phyloP scores from a whole-genome alignment of 2,113 vertebrate genomes.

The Protobothrops flavoviridis region DNA sequence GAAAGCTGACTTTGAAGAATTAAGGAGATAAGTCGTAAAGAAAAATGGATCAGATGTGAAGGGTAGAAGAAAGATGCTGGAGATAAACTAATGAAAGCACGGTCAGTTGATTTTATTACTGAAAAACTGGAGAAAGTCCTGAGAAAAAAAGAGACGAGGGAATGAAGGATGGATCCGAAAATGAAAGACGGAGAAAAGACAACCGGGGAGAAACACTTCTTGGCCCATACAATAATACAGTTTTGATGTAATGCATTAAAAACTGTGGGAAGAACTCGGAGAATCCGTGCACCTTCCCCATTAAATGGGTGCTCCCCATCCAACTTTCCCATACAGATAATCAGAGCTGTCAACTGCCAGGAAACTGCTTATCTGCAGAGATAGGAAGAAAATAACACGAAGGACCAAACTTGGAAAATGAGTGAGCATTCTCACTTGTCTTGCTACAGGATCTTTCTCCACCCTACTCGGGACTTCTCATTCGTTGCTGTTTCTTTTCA shows the following conservation, averaged over 20 bases:
- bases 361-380: neutral
- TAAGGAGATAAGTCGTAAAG: neutral
- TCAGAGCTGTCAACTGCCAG: neutral
- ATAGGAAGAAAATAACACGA: neutral
- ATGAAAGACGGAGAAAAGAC: neutral
- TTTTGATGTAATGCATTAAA: neutral
- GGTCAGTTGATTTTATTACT: neutral
- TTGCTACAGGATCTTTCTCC: neutral
- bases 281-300: neutral
- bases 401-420: neutral
- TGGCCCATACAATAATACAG: neutral
- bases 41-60: neutral
- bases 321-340: neutral
- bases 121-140: neutral
- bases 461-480: neutral
- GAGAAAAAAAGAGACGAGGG: neutral
- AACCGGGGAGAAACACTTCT: neutral
- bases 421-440: neutral
- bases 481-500: constrained; percentile 11
- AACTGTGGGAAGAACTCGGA: neutral
- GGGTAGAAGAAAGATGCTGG: neutral
- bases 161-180: neutral
- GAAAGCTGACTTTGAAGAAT: neutral
- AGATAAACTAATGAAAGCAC: neutral
- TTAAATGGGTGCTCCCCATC: neutral